These are phyloP conservation scores for Coecobrya sp. DNA, from an alignment of 2,888 invertebrate genomes.

Conservation along the genomic window DNA sequence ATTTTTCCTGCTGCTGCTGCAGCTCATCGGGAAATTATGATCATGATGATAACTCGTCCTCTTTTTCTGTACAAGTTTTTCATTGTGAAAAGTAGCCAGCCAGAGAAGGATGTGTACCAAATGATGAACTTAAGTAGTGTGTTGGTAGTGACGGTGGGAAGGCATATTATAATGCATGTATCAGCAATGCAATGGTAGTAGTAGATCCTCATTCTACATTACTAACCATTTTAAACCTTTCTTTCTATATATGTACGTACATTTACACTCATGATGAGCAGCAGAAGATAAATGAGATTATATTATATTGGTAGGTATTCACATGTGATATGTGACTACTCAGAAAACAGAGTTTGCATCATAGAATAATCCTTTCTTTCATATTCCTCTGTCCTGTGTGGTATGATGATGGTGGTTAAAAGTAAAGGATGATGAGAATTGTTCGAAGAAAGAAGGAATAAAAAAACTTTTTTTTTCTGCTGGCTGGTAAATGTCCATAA, in stretches of 20 bases:
- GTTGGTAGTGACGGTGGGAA: not conserved
- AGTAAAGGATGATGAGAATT: conserved; percentile 38
- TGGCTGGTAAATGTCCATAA: conserved; percentile 8
- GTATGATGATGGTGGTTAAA: conserved; percentile 34
- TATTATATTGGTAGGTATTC: conserved; percentile 41
- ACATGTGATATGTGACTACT: conserved; percentile 35
- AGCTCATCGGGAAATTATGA: conserved; percentile 42
- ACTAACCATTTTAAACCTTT: conserved; percentile 40
- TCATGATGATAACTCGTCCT: not conserved
- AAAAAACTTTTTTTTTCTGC: conserved; percentile 33
- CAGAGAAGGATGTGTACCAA: conserved; percentile 37
- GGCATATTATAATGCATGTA: not conserved
- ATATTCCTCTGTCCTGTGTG: conserved; percentile 27
- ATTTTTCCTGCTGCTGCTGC: not conserved
- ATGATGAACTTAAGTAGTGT: not conserved
- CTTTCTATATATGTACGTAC: conserved; percentile 42
- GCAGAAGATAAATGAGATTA: conserved; percentile 65
- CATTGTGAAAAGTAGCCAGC: conserved; percentile 45
- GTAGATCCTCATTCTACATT: conserved; percentile 18
- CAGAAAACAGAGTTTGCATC: conserved; percentile 59
- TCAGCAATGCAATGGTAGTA: not conserved
- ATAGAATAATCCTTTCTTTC: conserved; percentile 43
- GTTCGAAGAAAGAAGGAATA: conserved; percentile 53
- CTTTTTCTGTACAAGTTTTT: not conserved
- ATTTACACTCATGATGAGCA: conserved; percentile 46